Conservation (phyloP, 2,888 invertebrate species). For the Sepioteuthis lessoniana region DNA sequence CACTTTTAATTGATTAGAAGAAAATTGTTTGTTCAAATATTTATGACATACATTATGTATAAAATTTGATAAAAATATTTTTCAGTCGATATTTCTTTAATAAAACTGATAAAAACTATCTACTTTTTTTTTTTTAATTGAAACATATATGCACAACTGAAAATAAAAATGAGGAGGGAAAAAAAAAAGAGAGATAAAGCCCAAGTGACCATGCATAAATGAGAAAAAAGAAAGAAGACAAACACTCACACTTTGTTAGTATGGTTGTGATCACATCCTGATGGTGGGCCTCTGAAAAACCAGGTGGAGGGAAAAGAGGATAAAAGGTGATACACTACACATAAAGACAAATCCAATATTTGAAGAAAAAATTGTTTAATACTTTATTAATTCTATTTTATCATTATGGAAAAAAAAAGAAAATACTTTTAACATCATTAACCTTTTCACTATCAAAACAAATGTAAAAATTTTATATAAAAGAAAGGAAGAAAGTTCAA, state of each 20-base stretch:
- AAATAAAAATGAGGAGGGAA: neutral
- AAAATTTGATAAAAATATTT: too few relatives aligned
- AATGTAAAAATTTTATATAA: neutral
- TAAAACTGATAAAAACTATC: too few relatives aligned
- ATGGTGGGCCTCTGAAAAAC: neutral
- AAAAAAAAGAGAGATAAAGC: neutral
- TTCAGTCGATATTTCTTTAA: too few relatives aligned
- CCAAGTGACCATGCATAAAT: neutral
- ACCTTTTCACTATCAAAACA: neutral
- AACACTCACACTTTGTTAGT: slow-evolving; percentile 14
- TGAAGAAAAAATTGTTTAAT: too few relatives aligned
- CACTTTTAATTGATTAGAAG: too few relatives aligned
- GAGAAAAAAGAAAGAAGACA: neutral
- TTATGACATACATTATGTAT: too few relatives aligned
- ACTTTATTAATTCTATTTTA: too few relatives aligned
- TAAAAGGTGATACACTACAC: neutral
- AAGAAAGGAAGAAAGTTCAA: neutral
- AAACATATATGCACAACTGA: too few relatives aligned
- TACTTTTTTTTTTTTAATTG: too few relatives aligned
- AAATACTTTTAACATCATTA: too few relatives aligned
- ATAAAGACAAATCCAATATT: neutral
- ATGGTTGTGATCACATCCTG: neutral
- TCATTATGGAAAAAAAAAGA: too few relatives aligned
- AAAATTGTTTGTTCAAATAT: too few relatives aligned
- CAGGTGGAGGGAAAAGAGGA: neutral